These are phyloP conservation scores for Cladopsammia gracilis DNA, from an alignment of 64 coral and sea anemone species.

Conservation along the genomic window DNA sequence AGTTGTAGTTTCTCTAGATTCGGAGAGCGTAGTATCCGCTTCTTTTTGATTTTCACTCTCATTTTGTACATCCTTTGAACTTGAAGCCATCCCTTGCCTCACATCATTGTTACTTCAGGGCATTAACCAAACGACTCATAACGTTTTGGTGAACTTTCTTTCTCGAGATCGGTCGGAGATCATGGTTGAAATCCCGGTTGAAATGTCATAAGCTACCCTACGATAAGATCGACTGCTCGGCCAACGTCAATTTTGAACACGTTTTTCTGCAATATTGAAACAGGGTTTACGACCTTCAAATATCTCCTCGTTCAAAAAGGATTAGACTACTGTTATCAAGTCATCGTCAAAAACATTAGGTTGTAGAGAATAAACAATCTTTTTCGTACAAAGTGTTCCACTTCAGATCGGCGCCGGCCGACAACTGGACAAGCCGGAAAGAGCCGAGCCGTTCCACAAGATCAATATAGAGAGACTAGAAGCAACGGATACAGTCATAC, in stretches of 20 bases:
- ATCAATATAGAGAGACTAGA: neutral
- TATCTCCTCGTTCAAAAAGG: neutral
- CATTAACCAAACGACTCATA: neutral
- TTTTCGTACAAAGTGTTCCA: neutral
- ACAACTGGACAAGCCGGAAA: neutral
- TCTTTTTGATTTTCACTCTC: conserved; percentile 30
- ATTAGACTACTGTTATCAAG: neutral
- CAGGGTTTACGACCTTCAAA: neutral
- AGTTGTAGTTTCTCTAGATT: neutral
- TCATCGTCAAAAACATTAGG: neutral
- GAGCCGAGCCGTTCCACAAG: neutral
- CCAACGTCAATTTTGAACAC: neutral
- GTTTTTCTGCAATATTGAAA: neutral
- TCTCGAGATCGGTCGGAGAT: neutral
- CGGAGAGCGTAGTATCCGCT: neutral
- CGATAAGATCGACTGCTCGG: neutral
- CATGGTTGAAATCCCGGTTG: neutral
- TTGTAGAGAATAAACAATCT: neutral
- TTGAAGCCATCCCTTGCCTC: conserved; percentile 50
- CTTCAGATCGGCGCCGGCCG: conserved; percentile 3
- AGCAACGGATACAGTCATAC: no score
- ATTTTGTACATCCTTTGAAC: conserved; percentile 45
- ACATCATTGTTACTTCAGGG: conserved; percentile 24
- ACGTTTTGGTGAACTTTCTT: neutral
- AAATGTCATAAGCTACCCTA: no score